Conservation (phyloP, 2,888 invertebrate species). For the Tenthredo notha region DNA sequence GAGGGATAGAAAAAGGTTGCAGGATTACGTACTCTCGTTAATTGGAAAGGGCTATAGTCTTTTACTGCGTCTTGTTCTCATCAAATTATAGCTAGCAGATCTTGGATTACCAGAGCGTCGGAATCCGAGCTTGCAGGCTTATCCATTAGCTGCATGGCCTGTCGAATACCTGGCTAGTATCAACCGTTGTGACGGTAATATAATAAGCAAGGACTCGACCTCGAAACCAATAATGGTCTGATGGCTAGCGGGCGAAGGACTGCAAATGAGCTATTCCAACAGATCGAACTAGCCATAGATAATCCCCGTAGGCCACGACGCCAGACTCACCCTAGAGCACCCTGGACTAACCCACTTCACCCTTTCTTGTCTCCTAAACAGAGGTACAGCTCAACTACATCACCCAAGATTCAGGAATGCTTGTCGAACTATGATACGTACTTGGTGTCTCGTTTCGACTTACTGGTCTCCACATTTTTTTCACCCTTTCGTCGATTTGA, state of each 20-base stretch:
- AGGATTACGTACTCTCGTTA: not conserved
- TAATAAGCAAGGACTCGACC: constrained; percentile 44
- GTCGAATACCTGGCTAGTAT: constrained; percentile 21
- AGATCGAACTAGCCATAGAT: constrained; percentile 43
- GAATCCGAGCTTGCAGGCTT: constrained; percentile 1
- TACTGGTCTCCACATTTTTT: not conserved
- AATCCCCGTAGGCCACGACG: constrained; percentile 26
- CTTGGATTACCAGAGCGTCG: constrained; percentile 15
- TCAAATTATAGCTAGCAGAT: constrained; percentile 31
- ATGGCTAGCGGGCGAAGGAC: constrained; percentile 35
- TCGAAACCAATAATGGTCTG: constrained; percentile 33
- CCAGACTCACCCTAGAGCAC: not conserved
- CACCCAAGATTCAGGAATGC: not conserved
- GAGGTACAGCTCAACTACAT: constrained; percentile 4
- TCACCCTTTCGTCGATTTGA: not conserved
- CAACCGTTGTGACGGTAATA: constrained; percentile 46
- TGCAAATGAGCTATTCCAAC: constrained; percentile 44
- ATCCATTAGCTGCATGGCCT: constrained; percentile 43
- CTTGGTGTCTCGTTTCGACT: not conserved
- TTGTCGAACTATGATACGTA: not conserved
- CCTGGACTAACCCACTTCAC: not conserved
- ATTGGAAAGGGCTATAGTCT: not conserved
- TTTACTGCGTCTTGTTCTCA: not conserved
- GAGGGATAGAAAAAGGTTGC: not conserved
- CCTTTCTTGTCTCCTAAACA: constrained; percentile 23